Evolutionary conservation across 2,888 invertebrate species (phyloP).

Genomic region (Hoplodrina blanda): DNA sequence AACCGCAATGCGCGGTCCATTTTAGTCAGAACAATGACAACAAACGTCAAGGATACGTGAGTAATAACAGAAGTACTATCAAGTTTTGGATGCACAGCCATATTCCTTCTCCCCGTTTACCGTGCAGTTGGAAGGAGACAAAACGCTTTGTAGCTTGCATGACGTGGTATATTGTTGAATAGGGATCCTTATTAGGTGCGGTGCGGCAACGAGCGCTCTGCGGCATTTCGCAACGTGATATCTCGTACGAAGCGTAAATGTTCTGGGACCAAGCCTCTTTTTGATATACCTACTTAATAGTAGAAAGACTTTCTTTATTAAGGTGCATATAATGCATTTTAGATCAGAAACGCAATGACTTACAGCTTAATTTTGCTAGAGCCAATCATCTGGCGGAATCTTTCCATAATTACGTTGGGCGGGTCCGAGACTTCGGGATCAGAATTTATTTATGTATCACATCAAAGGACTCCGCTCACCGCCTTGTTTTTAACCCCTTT

Average conservation of each 20-base stretch:
- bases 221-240: constrained; percentile 64
- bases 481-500: constrained; percentile 31
- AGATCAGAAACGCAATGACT: not conserved
- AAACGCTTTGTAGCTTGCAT: constrained; percentile 53
- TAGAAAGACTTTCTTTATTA: constrained; percentile 1
- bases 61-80: constrained; percentile 57
- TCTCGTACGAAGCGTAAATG: constrained; percentile 44
- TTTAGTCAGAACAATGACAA: constrained; percentile 67
- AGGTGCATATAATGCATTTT: not conserved
- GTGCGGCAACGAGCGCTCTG: constrained; percentile 59
- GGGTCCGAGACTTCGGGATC: constrained; percentile 13
- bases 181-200: constrained; percentile 73
- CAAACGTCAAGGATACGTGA: constrained; percentile 64
- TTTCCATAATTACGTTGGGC: constrained; percentile 8
- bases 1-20: constrained; percentile 60
- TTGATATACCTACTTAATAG: constrained; percentile 19
- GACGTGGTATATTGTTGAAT: constrained; percentile 68
- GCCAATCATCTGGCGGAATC: not conserved
- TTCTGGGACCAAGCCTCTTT: constrained; percentile 23
- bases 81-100: constrained; percentile 60
- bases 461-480: constrained; percentile 20
- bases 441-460: constrained; percentile 19
- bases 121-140: constrained; percentile 51
- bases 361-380: not conserved
- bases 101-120: constrained; percentile 46